Conservation (phyloP, 2,797 vertebrate genomes). For the Oreortyx pictus region DNA sequence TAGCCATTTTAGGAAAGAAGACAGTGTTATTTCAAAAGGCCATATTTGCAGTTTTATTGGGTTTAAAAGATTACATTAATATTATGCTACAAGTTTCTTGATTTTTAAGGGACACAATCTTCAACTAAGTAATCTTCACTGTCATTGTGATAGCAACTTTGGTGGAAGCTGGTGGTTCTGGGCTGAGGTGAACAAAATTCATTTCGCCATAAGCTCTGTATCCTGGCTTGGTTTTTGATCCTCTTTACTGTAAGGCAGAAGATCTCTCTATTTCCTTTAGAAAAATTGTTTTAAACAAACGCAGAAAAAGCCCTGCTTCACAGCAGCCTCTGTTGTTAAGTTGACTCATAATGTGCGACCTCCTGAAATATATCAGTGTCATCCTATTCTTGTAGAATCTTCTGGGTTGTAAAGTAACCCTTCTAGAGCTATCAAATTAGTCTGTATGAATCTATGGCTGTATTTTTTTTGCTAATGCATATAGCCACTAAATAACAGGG, state of each 20-base stretch:
- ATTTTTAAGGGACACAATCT: neutral
- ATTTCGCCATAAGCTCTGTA: constrained; percentile 25
- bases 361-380: neutral
- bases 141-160: neutral
- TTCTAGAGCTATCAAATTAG: neutral
- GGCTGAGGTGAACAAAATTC: neutral
- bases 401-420: neutral
- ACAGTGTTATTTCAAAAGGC: constrained; percentile 6
- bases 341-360: neutral
- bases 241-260: neutral
- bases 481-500: neutral
- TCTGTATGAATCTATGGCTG: neutral
- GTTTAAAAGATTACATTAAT: constrained; percentile 1
- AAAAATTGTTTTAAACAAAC: constrained; percentile 4
- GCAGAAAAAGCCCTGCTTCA: neutral
- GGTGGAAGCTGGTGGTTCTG: neutral
- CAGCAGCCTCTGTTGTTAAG: neutral
- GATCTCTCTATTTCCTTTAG: neutral
- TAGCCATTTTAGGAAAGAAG: constrained; percentile 37
- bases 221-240: neutral
- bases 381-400: neutral
- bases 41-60: constrained; percentile 21
- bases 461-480: neutral
- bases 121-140: neutral
- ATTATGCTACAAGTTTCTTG: neutral